Percentiles rank a stretch among this genome's conserved stretches.
These are phyloP conservation scores for Aphelenchoides bicaudatus DNA, from an alignment of 2,888 invertebrate species.

Conservation along the genomic window DNA sequence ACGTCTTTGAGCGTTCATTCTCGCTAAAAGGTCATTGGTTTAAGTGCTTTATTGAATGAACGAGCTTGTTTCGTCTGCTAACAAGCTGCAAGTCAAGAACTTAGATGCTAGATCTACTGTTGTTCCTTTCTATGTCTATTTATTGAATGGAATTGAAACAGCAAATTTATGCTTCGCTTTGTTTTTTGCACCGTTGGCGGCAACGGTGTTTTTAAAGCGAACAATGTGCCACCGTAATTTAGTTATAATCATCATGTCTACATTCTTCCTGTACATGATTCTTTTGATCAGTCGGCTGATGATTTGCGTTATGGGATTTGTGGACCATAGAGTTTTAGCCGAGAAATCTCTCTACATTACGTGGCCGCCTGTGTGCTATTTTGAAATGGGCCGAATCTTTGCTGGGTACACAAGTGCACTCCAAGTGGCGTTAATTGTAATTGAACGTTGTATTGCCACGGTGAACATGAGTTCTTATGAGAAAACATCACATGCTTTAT, in stretches of 20 bases:
- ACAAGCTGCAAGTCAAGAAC: no score
- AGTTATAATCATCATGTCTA: background rate
- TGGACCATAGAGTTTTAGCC: background rate
- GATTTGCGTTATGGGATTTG: background rate
- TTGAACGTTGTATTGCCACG: background rate
- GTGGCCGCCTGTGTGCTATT: background rate
- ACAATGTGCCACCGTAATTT: slow-evolving; percentile 10
- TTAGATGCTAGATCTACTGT: no score
- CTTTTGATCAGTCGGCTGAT: background rate
- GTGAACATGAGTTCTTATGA: background rate
- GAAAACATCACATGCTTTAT: background rate
- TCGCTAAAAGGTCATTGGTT: no score
- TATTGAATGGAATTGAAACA: background rate
- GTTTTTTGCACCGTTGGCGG: background rate
- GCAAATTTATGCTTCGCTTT: background rate
- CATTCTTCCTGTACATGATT: background rate
- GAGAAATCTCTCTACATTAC: slow-evolving; percentile 1
- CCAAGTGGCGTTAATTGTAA: background rate
- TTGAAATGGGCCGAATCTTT: background rate
- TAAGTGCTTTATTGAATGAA: background rate
- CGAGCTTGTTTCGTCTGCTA: background rate
- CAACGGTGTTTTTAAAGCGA: background rate
- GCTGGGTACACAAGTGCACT: background rate
- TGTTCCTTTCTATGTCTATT: background rate
- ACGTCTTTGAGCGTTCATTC: no score